A percentile compares a stretch with the other conserved stretches of the same genome.
These are phyloP conservation scores for Danio jaintianensis DNA, from an alignment of 2,797 vertebrate species.

Conservation along the genomic window DNA sequence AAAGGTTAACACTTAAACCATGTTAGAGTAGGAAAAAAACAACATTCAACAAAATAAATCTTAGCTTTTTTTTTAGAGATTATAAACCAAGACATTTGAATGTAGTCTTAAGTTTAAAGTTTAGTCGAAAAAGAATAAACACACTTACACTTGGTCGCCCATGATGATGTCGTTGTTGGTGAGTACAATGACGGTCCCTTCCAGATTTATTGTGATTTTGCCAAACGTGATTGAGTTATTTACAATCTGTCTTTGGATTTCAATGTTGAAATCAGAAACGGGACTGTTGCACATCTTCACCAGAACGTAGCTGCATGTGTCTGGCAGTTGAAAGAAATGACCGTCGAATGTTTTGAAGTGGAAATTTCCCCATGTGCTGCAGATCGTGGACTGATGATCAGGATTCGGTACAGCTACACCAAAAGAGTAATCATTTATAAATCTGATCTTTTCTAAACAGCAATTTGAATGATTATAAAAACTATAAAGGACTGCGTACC, in stretches of 20 bases:
- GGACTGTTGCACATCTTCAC: constrained; percentile 67
- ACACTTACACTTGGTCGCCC: constrained; percentile 76
- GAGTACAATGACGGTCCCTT: constrained; percentile 74
- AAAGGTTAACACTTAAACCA: too few species aligned
- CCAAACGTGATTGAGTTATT: constrained; percentile 62
- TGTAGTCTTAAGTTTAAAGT: background rate
- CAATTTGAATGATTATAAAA: background rate
- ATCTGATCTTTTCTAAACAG: too few species aligned
- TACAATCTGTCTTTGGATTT: constrained; percentile 68
- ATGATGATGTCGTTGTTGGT: constrained; percentile 68
- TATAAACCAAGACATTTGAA: background rate
- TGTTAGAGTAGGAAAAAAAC: background rate
- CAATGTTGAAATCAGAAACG: constrained; percentile 76
- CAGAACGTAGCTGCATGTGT: constrained; percentile 75
- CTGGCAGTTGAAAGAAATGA: constrained; percentile 76
- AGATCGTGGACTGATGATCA: constrained; percentile 67
- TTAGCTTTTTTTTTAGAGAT: background rate
- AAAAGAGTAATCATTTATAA: background rate
- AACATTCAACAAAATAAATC: background rate
- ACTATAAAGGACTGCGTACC: background rate
- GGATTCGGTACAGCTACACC: constrained; percentile 48
- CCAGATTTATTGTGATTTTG: constrained; percentile 71
- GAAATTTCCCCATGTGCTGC: constrained; percentile 84
- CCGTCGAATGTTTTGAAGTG: constrained; percentile 80
- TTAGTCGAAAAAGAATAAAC: background rate